Conservation (phyloP, 2,797 vertebrate species). For the Sebastolobus altivelis region DNA sequence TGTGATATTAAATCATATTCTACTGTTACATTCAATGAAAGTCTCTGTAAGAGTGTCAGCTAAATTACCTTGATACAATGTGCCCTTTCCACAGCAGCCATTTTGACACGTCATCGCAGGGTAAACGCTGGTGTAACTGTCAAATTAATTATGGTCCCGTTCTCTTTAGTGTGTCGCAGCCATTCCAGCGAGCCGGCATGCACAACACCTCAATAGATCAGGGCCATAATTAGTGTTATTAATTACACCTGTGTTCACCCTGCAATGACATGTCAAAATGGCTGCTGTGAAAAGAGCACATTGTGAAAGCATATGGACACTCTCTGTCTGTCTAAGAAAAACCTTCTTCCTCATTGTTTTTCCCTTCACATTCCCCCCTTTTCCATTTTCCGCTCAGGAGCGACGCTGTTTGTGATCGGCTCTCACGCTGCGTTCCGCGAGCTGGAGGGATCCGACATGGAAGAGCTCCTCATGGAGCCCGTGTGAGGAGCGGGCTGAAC, state of each 20-base stretch:
- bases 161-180: too few species aligned
- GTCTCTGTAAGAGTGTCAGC: neutral
- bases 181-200: too few species aligned
- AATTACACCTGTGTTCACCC: too few species aligned
- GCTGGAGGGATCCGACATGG: conserved; percentile 84
- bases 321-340: neutral
- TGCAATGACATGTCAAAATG: too few species aligned
- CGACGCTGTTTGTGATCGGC: conserved; percentile 92
- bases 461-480: conserved; percentile 92
- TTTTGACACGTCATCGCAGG: too few species aligned
- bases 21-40: neutral
- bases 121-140: too few species aligned
- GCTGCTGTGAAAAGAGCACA: neutral
- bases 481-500: conserved; percentile 81
- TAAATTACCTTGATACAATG: neutral
- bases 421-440: conserved; percentile 92
- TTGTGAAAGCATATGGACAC: neutral
- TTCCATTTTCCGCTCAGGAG: conserved; percentile 82
- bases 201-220: too few species aligned
- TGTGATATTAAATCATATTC: neutral
- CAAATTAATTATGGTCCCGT: too few species aligned
- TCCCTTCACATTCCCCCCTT: conserved; percentile 22
- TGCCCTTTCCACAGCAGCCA: too few species aligned
- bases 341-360: neutral
- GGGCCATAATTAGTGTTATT: too few species aligned